Percentiles rank a stretch among this genome's conserved stretches.
Evolutionary conservation across 1,140 invertebrate genomes (phyloP).

Genomic region (Limonius californicus): DNA sequence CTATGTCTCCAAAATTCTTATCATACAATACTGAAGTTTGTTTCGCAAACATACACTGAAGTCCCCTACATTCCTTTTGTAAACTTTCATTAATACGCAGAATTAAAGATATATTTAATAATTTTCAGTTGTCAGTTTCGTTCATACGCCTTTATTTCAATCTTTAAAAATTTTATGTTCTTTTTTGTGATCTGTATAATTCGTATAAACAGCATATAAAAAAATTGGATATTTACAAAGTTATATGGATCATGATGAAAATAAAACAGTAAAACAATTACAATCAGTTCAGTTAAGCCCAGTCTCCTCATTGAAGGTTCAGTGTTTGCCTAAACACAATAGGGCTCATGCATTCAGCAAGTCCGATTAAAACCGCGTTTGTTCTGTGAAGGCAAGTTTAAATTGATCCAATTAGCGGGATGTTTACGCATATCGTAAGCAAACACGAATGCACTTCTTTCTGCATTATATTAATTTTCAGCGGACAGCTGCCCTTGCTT

Average conservation of each 20-base stretch:
- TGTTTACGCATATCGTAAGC: not conserved
- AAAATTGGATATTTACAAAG: no score
- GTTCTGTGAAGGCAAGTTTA: not conserved
- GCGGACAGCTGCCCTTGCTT: not conserved
- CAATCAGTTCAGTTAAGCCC: not conserved
- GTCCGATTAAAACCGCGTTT: not conserved
- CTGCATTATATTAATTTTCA: not conserved
- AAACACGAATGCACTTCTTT: not conserved
- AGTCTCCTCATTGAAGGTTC: not conserved
- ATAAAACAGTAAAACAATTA: not conserved
- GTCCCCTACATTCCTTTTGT: no score
- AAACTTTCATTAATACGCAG: no score
- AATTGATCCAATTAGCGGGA: conserved; percentile 5
- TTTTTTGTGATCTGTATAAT: no score
- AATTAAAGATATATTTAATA: not conserved
- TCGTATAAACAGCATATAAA: no score
- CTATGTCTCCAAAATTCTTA: no score
- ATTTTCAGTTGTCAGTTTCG: no score
- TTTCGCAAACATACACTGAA: no score
- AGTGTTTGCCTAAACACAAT: not conserved
- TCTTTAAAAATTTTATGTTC: no score
- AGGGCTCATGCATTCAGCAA: not conserved
- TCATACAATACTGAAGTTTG: no score
- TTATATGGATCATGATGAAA: no score
- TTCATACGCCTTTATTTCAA: no score